Percentiles rank a stretch among this genome's conserved stretches.
Evolutionary conservation across 2,113 vertebrate genomes (phyloP).

Genomic region (Pitta sordida): DNA sequence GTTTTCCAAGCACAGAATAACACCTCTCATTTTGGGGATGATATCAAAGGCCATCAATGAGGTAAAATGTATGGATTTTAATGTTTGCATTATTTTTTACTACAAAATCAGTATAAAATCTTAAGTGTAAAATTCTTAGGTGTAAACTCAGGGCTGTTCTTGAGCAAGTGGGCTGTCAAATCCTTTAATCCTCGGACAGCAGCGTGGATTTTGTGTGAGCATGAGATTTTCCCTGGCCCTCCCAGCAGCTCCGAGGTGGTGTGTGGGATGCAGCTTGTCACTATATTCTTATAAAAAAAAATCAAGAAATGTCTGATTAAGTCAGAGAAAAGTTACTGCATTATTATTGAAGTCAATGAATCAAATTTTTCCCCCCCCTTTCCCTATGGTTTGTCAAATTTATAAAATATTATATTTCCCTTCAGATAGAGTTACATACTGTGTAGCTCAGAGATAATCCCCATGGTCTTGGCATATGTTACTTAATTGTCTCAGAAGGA

Average conservation of each 20-base stretch:
- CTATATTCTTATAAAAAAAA: background rate
- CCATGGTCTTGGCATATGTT: constrained; percentile 86
- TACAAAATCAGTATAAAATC: background rate
- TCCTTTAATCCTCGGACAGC: background rate
- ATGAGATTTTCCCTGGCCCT: background rate
- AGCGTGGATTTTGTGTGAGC: background rate
- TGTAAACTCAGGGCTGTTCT: background rate
- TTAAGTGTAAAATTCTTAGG: background rate
- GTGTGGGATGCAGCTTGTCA: constrained; percentile 22
- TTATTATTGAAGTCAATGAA: constrained; percentile 73
- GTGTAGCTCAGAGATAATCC: constrained; percentile 84
- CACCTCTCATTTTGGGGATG: background rate
- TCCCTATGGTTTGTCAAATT: constrained; percentile 80
- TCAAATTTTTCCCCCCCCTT: constrained; percentile 45
- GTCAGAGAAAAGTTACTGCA: constrained; percentile 58
- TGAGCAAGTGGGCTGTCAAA: background rate
- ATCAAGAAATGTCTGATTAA: constrained; percentile 56
- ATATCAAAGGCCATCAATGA: background rate
- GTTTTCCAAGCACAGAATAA: background rate
- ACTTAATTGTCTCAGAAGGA: constrained; percentile 87
- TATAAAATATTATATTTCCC: constrained; percentile 83
- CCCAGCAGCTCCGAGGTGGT: background rate
- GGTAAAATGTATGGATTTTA: accelerated
- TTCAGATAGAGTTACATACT: constrained; percentile 77
- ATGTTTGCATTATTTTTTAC: background rate